Evolutionary conservation across 2,113 vertebrate species (phyloP).

Genomic region (Maccullochella peelii): DNA sequence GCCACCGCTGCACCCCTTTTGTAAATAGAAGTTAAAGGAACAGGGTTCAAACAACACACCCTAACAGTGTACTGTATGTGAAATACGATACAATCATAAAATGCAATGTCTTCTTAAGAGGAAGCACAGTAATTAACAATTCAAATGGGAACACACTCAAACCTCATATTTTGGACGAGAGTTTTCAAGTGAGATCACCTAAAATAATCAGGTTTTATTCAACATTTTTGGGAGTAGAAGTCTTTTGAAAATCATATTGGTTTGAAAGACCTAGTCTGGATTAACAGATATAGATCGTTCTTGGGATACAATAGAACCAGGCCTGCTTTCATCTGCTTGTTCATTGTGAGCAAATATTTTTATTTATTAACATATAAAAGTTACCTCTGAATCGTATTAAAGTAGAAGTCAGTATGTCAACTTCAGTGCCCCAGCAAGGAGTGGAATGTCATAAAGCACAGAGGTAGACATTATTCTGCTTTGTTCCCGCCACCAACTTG

Average conservation of each 20-base stretch:
- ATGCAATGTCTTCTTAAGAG: not conserved
- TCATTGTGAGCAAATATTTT: not conserved
- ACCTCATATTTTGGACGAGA: not conserved
- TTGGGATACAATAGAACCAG: conserved; percentile 1
- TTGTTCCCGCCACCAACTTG: conserved; percentile 1
- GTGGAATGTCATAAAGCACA: conserved; percentile 5
- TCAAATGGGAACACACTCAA: not conserved
- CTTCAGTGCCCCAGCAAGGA: not conserved
- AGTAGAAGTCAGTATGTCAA: not conserved
- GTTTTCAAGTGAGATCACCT: not conserved
- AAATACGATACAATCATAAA: not conserved
- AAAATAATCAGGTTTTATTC: not conserved
- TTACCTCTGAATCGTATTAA: conserved; percentile 17
- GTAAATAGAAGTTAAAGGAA: conserved; percentile 1
- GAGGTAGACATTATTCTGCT: conserved; percentile 14
- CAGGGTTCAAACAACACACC: not conserved
- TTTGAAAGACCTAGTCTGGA: not conserved
- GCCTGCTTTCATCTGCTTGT: conserved; percentile 2
- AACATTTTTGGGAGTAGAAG: not conserved
- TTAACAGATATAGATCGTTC: conserved; percentile 7
- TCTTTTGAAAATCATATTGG: not conserved
- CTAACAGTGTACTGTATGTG: not conserved
- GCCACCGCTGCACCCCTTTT: not conserved
- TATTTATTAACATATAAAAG: conserved; percentile 13
- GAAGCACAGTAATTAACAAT: not conserved